phyloP scores from a whole-genome alignment of 1,140 invertebrate genomes.

The Philotrypesis tridentata region DNA sequence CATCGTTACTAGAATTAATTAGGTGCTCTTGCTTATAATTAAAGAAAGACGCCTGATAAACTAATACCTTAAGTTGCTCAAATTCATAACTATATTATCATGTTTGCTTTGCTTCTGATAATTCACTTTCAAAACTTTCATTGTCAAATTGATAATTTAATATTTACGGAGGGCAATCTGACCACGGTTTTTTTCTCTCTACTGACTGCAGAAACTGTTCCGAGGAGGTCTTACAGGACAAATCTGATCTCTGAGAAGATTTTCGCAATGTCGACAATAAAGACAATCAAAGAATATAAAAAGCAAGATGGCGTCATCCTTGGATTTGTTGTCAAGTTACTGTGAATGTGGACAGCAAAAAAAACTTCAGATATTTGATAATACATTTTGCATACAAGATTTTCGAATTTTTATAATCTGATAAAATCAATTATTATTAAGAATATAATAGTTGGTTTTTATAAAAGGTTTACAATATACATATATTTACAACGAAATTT shows the following conservation, averaged over 20 bases:
- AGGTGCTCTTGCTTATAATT: neutral
- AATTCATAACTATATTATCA: conserved; percentile 19
- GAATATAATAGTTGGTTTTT: conserved; percentile 3
- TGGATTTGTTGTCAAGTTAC: neutral
- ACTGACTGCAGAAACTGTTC: conserved; percentile 65
- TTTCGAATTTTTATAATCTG: conserved; percentile 34
- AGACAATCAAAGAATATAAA: neutral
- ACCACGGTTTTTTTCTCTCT: conserved; percentile 53
- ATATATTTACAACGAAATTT: neutral
- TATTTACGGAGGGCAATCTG: conserved; percentile 34
- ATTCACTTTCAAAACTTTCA: conserved; percentile 27
- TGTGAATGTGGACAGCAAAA: conserved; percentile 6
- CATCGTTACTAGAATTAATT: neutral
- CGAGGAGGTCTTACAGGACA: conserved; percentile 64
- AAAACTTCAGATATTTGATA: conserved; percentile 22
- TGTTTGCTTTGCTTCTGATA: conserved; percentile 26
- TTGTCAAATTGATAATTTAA: conserved; percentile 11
- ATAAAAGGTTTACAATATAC: neutral
- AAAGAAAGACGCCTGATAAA: neutral
- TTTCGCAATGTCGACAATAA: conserved; percentile 7
- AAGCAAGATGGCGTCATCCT: neutral
- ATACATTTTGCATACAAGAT: conserved; percentile 9
- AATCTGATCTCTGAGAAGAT: conserved; percentile 62
- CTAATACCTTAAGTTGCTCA: conserved; percentile 26
- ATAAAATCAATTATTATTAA: neutral